Evolutionary conservation across 1,140 invertebrate species (phyloP).

Genomic region (Portunus trituberculatus): DNA sequence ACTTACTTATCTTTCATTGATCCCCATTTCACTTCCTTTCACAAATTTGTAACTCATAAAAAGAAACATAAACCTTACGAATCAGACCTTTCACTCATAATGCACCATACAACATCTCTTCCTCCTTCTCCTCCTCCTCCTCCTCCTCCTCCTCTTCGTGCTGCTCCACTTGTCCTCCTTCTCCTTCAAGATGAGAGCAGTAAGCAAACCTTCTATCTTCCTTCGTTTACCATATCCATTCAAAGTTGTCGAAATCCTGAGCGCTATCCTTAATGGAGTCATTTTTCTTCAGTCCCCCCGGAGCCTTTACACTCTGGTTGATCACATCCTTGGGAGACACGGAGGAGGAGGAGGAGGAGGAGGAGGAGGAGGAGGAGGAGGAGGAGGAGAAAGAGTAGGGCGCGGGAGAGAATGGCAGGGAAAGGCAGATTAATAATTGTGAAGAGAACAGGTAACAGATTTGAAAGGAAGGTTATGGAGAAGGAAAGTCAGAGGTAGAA

Average conservation of each 20-base stretch:
- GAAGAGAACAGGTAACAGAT: neutral
- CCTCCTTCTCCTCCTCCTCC: neutral
- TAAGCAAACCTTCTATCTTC: conserved; percentile 44
- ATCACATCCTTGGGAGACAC: conserved; percentile 50
- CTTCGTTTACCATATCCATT: conserved; percentile 69
- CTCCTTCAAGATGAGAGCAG: conserved; percentile 9
- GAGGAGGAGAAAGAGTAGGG: neutral
- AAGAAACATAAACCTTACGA: too few relatives aligned
- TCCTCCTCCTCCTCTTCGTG: neutral
- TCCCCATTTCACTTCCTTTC: neutral
- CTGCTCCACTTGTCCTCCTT: neutral
- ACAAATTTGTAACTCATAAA: too few relatives aligned
- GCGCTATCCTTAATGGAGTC: conserved; percentile 69
- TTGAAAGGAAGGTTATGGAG: neutral
- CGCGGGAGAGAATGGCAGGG: neutral
- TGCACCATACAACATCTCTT: neutral
- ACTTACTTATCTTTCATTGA: neutral
- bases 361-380: neutral
- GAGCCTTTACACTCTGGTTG: conserved; percentile 70
- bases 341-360: neutral
- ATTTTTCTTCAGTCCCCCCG: conserved; percentile 69
- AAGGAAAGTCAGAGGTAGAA: too few relatives aligned
- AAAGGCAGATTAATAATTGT: neutral
- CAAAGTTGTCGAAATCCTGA: conserved; percentile 74
- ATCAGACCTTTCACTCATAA: neutral